Percentiles rank a stretch among this genome's conserved stretches.
Conservation (phyloP, 1,140 invertebrate species). For the Calephelis nemesis region DNA sequence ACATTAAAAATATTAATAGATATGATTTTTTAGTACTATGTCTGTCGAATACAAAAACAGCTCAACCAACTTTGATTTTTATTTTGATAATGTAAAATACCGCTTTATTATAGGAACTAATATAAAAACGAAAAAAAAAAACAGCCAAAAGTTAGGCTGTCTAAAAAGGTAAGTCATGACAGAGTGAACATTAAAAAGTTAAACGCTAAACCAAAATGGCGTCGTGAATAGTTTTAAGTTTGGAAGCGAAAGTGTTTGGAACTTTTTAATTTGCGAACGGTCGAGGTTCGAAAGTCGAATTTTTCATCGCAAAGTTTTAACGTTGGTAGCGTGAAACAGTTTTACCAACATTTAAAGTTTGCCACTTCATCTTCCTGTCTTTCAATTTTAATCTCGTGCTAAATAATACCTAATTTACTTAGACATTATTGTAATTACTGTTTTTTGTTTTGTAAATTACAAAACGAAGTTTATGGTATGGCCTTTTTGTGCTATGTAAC, state of each 20-base stretch:
- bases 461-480: not conserved
- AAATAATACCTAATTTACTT: slow-evolving; percentile 10
- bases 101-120: no score
- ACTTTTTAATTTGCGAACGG: slow-evolving; percentile 72
- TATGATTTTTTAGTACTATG: no score
- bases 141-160: not conserved
- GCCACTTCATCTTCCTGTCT: slow-evolving; percentile 19
- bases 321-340: slow-evolving; percentile 48
- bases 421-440: slow-evolving; percentile 10
- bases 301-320: slow-evolving; percentile 56
- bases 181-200: slow-evolving; percentile 61
- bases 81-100: no score
- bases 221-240: slow-evolving; percentile 62
- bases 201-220: slow-evolving; percentile 65
- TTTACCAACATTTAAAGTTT: slow-evolving; percentile 41
- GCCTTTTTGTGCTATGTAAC: no score
- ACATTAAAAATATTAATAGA: no score
- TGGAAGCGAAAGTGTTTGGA: slow-evolving; percentile 61
- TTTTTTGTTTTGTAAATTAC: no score
- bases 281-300: slow-evolving; percentile 54
- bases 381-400: slow-evolving; percentile 13
- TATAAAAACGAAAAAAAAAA: no score
- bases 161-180: slow-evolving; percentile 35
- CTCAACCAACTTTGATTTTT: no score
- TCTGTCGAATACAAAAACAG: no score